Base-by-base conservation (phyloP, 1,140 invertebrate species). In the Stratiolaelaps scimitus region DNA sequence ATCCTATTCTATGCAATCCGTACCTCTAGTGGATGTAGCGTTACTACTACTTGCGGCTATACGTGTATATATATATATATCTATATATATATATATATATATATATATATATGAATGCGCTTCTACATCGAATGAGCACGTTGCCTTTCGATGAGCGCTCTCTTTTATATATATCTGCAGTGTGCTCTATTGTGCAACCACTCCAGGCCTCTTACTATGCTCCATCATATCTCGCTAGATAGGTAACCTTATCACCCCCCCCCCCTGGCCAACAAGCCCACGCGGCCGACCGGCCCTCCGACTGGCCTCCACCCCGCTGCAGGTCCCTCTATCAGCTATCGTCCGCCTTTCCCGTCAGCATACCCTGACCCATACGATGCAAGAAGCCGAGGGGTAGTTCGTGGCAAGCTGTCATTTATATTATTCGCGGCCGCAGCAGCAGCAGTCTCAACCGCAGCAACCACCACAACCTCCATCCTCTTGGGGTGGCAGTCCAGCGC, bases 331-430 rank as follows among this genome's bases (percentile, higher is more conserved):
- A 60, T 60, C 53, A 29, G 53, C 34, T 15, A 34, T 60, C 53
- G 17, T 26, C 17, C 53, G 53, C 53, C 53, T 34, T 60, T 15
- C 34, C 26, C 13, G 4, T 2, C 26, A 17, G 15, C 53, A 23
- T 17, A 6, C 15, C 19, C 47, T 28, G 47, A 20, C 47, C 19
- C 26, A 34, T 17, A 23, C 26, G 23, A 29, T 34, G 53, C 15
- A 34, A 34, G 26, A 60, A 60, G 26, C 53, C 26, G 26, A 48
- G 20, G 19, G 26, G 23, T 60, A 34, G 26, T 26, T 26, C 53
- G 53, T 60, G 53, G 53, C 53, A 60, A 60, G 53, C 53, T 60
- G 53, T 60, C 53, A 60, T 60, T 60, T 60, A 60, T 60, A 15
- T 34, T 29, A 60, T 29, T 26, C 34, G 15, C 47, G 19, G 7